These are phyloP conservation scores for Drosophila tristis DNA, from an alignment of 1,140 invertebrate species.

Conservation along the genomic window DNA sequence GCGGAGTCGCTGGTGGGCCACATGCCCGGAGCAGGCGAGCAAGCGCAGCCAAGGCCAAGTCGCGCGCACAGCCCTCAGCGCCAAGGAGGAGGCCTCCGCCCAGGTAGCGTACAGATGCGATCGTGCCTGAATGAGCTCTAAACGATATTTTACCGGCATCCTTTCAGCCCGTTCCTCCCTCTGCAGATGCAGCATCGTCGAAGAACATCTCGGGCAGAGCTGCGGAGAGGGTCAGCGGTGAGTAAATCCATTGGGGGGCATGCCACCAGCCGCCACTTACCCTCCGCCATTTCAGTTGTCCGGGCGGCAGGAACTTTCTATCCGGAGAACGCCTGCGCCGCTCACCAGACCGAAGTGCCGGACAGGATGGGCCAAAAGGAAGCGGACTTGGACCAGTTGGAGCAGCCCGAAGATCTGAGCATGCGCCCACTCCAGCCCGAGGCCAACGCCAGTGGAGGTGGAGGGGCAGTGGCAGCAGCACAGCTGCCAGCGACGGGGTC, in stretches of 20 bases:
- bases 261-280: too few relatives aligned
- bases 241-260: background rate
- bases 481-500: background rate
- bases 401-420: slow-evolving; percentile 70
- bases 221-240: slow-evolving; percentile 55
- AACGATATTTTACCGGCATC: background rate
- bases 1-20: slow-evolving; percentile 41
- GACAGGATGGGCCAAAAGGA: background rate
- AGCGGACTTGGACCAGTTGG: background rate
- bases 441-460: background rate
- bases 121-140: background rate
- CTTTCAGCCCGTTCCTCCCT: slow-evolving; percentile 21
- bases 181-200: slow-evolving; percentile 1
- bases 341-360: background rate
- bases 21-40: background rate
- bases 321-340: slow-evolving; percentile 67
- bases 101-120: slow-evolving; percentile 5
- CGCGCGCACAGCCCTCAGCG: too few relatives aligned
- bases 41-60: background rate
- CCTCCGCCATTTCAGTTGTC: slow-evolving; percentile 69
- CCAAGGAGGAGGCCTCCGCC: background rate
- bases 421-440: slow-evolving; percentile 32
- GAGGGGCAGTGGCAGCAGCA: background rate
- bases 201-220: slow-evolving; percentile 12
- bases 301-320: slow-evolving; percentile 83